Evolutionary conservation across 2,888 invertebrate genomes (phyloP), one percentile per base, ranked within the genome.

Genomic region (Dryomyza anilis): DNA sequence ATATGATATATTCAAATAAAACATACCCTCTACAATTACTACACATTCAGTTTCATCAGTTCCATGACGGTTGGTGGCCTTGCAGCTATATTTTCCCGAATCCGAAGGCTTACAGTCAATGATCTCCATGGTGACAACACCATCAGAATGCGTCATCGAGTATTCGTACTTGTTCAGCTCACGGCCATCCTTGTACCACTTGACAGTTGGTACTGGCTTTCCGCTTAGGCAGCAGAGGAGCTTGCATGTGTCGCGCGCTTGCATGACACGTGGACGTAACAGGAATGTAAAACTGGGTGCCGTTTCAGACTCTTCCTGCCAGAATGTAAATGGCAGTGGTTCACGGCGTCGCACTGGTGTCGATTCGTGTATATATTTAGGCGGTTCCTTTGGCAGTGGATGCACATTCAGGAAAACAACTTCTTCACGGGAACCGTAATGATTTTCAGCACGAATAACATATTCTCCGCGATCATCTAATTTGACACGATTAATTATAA

Each of bases 221-320:
- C 98, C 98, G 76, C 93, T 93, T 67, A 99, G 88, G 79, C 98
- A 97, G 85, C 98, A 98, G 53, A 98, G 89, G 71, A 99, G 88
- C 86, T 99, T 99, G 87, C 98, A 98, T 66, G 96, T 96, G 81
- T 95, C 93, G 71, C 96, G 91, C 77, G 87, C 89, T 86, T 99
- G 99, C 90, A 99, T 98, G 76, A 98, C 94, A 82, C 99, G 94
- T 80, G 98, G 98, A 84, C 99, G 91, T 74, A 99, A 89, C 78
- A 95, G 91, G 94, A 99, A 99, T 78, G 97, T 97, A 87, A 99
- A 99, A 81, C 89, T 91, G 68, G 99, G 99, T 68, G 95, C 95
- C 76, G 92, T 91, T 85, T 96, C 95, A 82, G 92, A 91, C 76
- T 93, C 93, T 83, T 96, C 95, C 85, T 94, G 92, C 93, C 95